These are phyloP conservation scores for Smutsia gigantea DNA, from an alignment of 2,797 vertebrate species.

Conservation along the genomic window DNA sequence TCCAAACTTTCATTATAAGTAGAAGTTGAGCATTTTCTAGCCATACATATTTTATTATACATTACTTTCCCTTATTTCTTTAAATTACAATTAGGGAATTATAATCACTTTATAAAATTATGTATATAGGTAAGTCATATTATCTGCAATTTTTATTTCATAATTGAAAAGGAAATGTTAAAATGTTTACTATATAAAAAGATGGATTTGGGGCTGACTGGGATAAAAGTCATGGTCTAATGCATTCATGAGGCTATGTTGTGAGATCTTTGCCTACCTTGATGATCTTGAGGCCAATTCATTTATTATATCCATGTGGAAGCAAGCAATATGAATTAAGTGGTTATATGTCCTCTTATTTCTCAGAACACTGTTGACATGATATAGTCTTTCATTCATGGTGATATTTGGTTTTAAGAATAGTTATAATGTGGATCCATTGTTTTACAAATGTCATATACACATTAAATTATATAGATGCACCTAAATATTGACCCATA, in stretches of 20 bases:
- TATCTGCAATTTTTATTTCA: neutral
- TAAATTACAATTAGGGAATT: neutral
- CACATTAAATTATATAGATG: neutral
- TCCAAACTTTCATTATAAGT: neutral
- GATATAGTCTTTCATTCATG: neutral
- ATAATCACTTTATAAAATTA: neutral
- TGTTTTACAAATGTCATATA: neutral
- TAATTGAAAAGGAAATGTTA: neutral
- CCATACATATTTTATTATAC: neutral
- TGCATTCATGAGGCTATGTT: neutral
- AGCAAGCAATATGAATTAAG: neutral
- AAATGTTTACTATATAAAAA: neutral
- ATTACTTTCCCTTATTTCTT: neutral
- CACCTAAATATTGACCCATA: neutral
- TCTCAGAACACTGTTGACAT: neutral
- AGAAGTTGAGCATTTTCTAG: neutral
- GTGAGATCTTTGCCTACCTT: neutral
- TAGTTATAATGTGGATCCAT: neutral
- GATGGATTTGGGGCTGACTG: neutral
- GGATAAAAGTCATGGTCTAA: neutral
- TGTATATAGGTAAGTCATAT: neutral
- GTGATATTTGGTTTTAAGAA: neutral
- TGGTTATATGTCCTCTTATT: neutral
- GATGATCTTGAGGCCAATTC: neutral
- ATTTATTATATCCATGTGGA: neutral